Conservation (phyloP, 1,140 invertebrate genomes). For the Tetragonula clypearis region DNA sequence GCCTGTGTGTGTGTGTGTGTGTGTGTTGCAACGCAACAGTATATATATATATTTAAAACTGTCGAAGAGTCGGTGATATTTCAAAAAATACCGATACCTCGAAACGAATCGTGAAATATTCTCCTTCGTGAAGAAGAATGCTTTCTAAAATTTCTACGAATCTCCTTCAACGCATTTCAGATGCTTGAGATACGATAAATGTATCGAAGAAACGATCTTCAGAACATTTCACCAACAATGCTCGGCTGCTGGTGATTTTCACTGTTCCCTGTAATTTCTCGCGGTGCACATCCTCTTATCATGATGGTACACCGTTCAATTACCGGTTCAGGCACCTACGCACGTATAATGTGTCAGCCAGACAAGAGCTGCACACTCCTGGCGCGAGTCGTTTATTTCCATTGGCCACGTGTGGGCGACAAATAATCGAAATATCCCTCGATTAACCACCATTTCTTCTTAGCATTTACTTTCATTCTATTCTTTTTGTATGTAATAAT, state of each 20-base stretch:
- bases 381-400: not conserved
- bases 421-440: not conserved
- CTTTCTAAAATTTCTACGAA: not conserved
- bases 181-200: not conserved
- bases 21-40: too few species aligned
- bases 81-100: too few species aligned
- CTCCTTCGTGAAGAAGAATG: not conserved
- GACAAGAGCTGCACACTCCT: not conserved
- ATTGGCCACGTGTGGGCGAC: conserved; percentile 26
- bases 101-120: not conserved
- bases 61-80: too few species aligned
- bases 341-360: not conserved
- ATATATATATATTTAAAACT: too few species aligned
- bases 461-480: too few species aligned
- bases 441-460: too few species aligned
- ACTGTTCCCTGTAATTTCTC: not conserved
- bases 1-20: too few species aligned
- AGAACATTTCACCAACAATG: not conserved
- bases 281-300: not conserved
- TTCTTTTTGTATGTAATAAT: too few species aligned
- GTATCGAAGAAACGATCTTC: not conserved
- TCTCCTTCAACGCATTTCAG: too few species aligned
- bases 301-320: not conserved
- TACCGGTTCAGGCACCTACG: not conserved
- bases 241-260: not conserved